Conservation (phyloP, 2,797 vertebrate species). For the Acanthurus leucopareius region DNA sequence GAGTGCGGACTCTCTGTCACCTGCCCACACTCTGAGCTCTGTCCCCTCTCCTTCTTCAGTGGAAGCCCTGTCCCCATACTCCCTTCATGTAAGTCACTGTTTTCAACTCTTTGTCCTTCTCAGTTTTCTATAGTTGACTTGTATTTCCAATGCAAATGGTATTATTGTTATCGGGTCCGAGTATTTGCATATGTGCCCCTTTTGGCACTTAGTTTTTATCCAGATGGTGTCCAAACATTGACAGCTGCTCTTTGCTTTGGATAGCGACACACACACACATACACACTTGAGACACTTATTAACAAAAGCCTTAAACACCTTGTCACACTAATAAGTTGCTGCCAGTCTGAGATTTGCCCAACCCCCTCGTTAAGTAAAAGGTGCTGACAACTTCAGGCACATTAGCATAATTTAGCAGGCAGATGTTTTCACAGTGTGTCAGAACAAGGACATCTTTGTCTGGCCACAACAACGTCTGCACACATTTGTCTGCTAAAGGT, state of each 20-base stretch:
- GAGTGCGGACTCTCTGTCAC: slow-evolving; percentile 86
- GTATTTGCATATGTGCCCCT: slow-evolving; percentile 51
- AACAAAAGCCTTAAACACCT: slow-evolving; percentile 83
- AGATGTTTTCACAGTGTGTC: slow-evolving; percentile 77
- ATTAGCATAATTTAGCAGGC: slow-evolving; percentile 82
- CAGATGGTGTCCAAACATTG: slow-evolving; percentile 73
- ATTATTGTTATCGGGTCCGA: slow-evolving; percentile 3
- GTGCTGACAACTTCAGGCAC: slow-evolving; percentile 78
- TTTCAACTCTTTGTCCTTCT: slow-evolving; percentile 39
- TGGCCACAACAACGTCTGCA: slow-evolving; percentile 36
- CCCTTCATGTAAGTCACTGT: slow-evolving; percentile 88
- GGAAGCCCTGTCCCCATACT: slow-evolving; percentile 86
- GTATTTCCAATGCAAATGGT: slow-evolving; percentile 69
- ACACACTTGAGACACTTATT: slow-evolving; percentile 73
- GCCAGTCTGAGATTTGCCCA: slow-evolving; percentile 58
- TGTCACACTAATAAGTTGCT: slow-evolving; percentile 79
- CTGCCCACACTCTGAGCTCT: slow-evolving; percentile 87
- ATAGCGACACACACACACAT: slow-evolving; percentile 9
- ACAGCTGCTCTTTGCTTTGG: slow-evolving; percentile 74
- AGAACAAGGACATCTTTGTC: slow-evolving; percentile 71
- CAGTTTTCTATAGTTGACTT: slow-evolving; percentile 36
- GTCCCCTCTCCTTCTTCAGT: slow-evolving; percentile 87
- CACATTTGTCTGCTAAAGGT: slow-evolving; percentile 44
- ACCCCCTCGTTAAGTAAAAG: slow-evolving; percentile 70
- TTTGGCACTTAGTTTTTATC: slow-evolving; percentile 28